Evolutionary conservation across 2,888 invertebrate species (phyloP).

Genomic region (Halictus ligatus): DNA sequence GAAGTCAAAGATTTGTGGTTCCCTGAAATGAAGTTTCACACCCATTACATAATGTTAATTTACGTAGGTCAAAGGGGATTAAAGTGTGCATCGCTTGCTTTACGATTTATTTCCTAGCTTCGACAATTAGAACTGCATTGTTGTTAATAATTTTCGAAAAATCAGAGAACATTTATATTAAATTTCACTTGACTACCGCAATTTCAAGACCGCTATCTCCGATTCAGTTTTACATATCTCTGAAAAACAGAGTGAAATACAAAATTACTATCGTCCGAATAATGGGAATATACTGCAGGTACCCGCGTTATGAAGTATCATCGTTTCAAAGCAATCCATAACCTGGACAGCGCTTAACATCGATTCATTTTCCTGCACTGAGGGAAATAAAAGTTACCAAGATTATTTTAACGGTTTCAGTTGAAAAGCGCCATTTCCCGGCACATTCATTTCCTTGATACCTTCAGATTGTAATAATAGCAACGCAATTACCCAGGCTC

Average conservation of each 20-base stretch:
- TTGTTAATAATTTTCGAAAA: not conserved
- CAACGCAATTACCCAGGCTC: slow-evolving; percentile 31
- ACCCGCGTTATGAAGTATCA: not conserved
- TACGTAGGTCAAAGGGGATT: not conserved
- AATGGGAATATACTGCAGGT: not conserved
- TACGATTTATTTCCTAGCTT: not conserved
- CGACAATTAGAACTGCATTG: not conserved
- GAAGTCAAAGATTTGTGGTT: too few relatives aligned
- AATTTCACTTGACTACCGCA: too few relatives aligned
- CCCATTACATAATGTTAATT: not conserved
- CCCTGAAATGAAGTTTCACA: too few relatives aligned
- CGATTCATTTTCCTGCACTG: not conserved
- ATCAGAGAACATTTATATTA: not conserved
- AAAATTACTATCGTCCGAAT: not conserved
- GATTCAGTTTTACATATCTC: not conserved
- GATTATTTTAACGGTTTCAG: slow-evolving; percentile 12
- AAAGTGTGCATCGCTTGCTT: too few relatives aligned
- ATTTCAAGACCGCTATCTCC: not conserved
- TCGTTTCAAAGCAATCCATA: not conserved
- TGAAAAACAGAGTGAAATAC: too few relatives aligned
- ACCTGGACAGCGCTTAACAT: not conserved
- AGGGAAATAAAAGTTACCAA: not conserved
- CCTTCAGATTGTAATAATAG: slow-evolving; percentile 29
- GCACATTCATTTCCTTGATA: slow-evolving; percentile 12
- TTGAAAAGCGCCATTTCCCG: slow-evolving; percentile 14